Conservation (phyloP, 2,113 vertebrate genomes). For the Halcyon malimbica region DNA sequence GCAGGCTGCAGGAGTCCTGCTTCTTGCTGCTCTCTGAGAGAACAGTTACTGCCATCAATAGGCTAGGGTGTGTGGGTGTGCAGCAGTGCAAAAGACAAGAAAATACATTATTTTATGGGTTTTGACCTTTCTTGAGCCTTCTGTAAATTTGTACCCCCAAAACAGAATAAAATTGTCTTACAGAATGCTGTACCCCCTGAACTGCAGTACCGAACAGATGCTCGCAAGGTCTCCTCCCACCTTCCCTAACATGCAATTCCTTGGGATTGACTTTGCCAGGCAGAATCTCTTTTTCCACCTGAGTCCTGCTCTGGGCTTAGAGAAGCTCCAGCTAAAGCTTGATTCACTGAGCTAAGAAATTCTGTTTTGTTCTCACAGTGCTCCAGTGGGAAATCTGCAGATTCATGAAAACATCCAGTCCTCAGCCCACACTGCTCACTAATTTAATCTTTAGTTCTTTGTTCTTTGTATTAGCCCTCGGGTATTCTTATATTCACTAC, state of each 20-base stretch:
- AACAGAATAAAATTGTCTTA: background rate
- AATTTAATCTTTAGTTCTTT: constrained; percentile 32
- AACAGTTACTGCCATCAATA: background rate
- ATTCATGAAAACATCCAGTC: constrained; percentile 18
- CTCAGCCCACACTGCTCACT: background rate
- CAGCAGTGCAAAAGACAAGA: background rate
- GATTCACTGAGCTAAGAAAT: constrained; percentile 11
- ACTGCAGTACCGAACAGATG: background rate
- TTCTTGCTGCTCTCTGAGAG: background rate
- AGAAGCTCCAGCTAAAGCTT: background rate
- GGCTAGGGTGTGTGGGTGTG: background rate
- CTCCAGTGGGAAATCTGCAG: constrained; percentile 30
- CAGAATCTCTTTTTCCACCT: background rate
- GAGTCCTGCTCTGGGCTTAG: background rate
- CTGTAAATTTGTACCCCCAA: background rate
- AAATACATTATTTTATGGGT: background rate
- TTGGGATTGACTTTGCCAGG: background rate
- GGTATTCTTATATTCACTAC: constrained; percentile 2
- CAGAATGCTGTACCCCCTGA: background rate
- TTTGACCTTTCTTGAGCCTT: background rate
- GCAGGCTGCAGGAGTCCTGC: background rate
- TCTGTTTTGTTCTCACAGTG: constrained; percentile 8
- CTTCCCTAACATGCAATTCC: background rate
- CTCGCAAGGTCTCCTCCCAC: background rate
- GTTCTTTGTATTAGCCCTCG: constrained; percentile 8